Conservation (phyloP, 1,140 invertebrate genomes). For the Drosophila tristis region DNA sequence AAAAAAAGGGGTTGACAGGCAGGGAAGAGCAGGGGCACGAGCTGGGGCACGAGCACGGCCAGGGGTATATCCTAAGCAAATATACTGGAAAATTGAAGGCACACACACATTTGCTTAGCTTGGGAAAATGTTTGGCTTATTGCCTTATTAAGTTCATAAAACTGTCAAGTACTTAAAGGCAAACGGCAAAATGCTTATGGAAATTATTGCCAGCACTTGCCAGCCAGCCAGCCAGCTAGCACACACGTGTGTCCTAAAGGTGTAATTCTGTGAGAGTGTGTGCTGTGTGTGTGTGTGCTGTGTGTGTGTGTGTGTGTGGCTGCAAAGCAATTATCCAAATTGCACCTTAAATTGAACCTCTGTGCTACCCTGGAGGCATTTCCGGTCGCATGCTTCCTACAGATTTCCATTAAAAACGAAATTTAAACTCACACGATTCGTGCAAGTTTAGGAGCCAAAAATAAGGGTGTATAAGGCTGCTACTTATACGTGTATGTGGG, state of each 20-base stretch:
- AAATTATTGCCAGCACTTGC: conserved; percentile 49
- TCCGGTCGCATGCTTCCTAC: conserved; percentile 16
- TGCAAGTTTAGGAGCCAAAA: conserved; percentile 14
- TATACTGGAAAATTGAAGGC: conserved; percentile 18
- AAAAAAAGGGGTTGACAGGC: conserved; percentile 54
- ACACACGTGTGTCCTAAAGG: conserved; percentile 23
- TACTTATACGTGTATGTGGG: neutral
- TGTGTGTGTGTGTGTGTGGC: conserved; percentile 2
- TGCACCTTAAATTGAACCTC: conserved; percentile 49
- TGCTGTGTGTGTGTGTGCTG: neutral
- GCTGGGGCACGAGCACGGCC: neutral
- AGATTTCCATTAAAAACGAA: conserved; percentile 42
- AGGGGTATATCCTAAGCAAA: conserved; percentile 25
- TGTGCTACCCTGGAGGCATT: conserved; percentile 15
- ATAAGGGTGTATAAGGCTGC: conserved; percentile 13
- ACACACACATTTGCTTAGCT: conserved; percentile 36
- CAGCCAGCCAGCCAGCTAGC: neutral
- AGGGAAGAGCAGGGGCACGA: neutral
- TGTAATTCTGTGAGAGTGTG: too few species aligned
- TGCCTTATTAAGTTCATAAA: conserved; percentile 76
- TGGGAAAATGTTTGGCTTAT: conserved; percentile 66
- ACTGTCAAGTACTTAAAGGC: conserved; percentile 66
- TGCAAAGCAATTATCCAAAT: conserved; percentile 78
- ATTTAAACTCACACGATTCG: conserved; percentile 45
- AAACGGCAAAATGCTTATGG: conserved; percentile 47